phyloP scores from a whole-genome alignment of 2,113 vertebrate species.

The Nestor notabilis region DNA sequence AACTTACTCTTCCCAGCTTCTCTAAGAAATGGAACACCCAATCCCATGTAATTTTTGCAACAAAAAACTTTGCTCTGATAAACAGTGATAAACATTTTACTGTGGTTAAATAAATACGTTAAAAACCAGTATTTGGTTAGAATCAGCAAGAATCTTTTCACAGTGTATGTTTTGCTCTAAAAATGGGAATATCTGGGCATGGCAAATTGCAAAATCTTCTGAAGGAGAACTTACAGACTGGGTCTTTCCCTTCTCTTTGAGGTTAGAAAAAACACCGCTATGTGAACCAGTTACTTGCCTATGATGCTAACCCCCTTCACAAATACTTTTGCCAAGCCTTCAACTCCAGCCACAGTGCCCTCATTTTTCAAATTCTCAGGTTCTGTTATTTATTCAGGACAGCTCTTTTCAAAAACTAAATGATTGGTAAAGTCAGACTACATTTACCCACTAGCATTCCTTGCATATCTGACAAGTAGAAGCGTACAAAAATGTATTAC shows the following conservation, averaged over 20 bases:
- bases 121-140: slow-evolving; percentile 26
- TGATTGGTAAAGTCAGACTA: slow-evolving; percentile 20
- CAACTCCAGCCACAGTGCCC: neutral
- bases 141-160: slow-evolving; percentile 2
- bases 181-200: neutral
- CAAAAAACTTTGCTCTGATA: neutral
- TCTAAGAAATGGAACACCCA: neutral
- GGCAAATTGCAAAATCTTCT: neutral
- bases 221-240: neutral
- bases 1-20: neutral
- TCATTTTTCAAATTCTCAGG: slow-evolving; percentile 45
- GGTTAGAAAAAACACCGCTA: neutral
- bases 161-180: neutral
- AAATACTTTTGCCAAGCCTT: slow-evolving; percentile 14
- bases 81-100: neutral
- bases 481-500: slow-evolving; percentile 8
- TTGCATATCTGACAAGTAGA: neutral
- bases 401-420: slow-evolving; percentile 41
- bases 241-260: neutral
- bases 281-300: neutral
- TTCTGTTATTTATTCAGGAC: slow-evolving; percentile 27
- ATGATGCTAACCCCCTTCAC: neutral
- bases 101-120: neutral
- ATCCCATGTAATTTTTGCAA: neutral
- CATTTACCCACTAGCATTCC: slow-evolving; percentile 42